These are phyloP conservation scores for Lasioglossum villosulum DNA, from an alignment of 2,888 invertebrate species.

Conservation along the genomic window DNA sequence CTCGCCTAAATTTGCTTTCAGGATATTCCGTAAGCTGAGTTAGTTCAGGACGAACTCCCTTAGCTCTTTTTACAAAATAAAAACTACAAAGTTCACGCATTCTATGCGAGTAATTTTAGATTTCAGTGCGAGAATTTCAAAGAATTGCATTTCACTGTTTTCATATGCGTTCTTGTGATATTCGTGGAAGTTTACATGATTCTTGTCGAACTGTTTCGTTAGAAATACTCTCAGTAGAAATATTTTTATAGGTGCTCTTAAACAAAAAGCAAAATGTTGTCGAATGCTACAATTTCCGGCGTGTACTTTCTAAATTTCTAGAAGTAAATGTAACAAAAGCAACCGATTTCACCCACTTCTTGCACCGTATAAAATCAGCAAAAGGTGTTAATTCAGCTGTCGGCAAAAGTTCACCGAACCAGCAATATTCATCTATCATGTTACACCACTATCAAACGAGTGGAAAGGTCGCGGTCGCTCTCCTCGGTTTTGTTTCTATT, in stretches of 20 bases:
- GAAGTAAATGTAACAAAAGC: conserved; percentile 3
- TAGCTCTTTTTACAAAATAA: no score
- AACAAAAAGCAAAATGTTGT: not conserved
- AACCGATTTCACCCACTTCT: not conserved
- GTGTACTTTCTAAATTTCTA: conserved; percentile 10
- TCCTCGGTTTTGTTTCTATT: conserved; percentile 30
- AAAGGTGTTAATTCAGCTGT: not conserved
- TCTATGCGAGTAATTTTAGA: no score
- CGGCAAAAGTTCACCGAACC: not conserved
- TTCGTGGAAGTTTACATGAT: not conserved
- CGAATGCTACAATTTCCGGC: not conserved
- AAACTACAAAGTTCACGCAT: no score
- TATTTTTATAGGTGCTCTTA: not conserved
- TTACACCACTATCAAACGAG: not conserved
- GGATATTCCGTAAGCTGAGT: not conserved
- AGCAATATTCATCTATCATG: not conserved
- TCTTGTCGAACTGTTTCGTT: not conserved
- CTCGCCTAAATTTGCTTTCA: not conserved
- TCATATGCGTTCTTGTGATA: no score
- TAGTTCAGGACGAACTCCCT: no score
- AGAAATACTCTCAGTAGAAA: not conserved
- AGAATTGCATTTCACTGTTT: no score
- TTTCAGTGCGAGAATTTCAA: no score
- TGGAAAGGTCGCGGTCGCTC: conserved; percentile 14
- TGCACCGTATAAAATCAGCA: not conserved